Conservation (phyloP, 2,113 vertebrate genomes). For the Campylomormyrus numenius region DNA sequence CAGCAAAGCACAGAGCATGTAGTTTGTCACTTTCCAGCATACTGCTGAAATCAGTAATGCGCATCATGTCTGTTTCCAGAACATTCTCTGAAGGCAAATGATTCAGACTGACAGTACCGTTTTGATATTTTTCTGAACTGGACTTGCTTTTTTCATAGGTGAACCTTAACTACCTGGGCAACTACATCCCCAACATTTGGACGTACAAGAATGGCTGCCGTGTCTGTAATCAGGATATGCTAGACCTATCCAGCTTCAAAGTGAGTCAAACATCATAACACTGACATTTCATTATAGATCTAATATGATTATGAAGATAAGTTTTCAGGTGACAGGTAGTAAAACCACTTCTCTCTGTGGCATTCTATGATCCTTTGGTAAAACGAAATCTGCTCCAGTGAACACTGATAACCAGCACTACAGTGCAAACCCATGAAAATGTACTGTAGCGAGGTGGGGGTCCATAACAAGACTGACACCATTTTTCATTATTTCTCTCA, state of each 20-base stretch:
- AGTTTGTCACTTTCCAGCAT: neutral
- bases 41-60: neutral
- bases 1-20: neutral
- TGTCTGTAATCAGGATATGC: conserved; percentile 69
- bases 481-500: neutral
- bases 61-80: neutral
- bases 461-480: neutral
- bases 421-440: neutral
- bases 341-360: neutral
- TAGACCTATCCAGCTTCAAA: conserved; percentile 70
- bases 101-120: neutral
- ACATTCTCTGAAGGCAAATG: neutral
- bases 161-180: conserved; percentile 85
- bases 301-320: neutral
- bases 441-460: neutral
- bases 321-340: neutral
- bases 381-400: neutral
- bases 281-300: neutral
- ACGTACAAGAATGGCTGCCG: conserved; percentile 78
- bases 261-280: conserved; percentile 62
- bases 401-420: neutral
- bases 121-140: neutral
- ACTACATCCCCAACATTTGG: conserved; percentile 90
- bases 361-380: neutral
- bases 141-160: conserved; percentile 59